Conservation (phyloP, 1,140 invertebrate genomes). For the Leptinotarsa texana region DNA sequence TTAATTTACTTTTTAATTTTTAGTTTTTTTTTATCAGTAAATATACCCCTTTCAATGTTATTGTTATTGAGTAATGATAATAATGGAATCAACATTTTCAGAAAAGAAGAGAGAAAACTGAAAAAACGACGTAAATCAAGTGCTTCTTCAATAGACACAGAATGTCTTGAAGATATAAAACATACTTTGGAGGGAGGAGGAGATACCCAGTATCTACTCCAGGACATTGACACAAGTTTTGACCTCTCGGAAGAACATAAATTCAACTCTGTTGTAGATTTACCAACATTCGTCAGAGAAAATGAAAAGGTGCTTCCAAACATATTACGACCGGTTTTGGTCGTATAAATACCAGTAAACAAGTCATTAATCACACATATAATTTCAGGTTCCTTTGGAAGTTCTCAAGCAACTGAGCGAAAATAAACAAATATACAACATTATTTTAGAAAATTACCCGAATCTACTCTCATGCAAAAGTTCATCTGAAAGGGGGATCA, state of each 20-base stretch:
- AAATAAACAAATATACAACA: slow-evolving; percentile 69
- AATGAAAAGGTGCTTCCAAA: slow-evolving; percentile 64
- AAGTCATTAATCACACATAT: too few relatives aligned
- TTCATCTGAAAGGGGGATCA: slow-evolving; percentile 64
- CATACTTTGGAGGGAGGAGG: slow-evolving; percentile 10
- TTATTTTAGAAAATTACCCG: slow-evolving; percentile 74
- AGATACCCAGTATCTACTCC: slow-evolving; percentile 60
- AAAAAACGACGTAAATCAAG: slow-evolving; percentile 13
- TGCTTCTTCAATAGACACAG: slow-evolving; percentile 17
- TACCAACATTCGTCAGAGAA: slow-evolving; percentile 73
- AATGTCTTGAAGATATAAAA: slow-evolving; percentile 24
- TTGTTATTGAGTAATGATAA: too few relatives aligned
- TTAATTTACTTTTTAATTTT: too few relatives aligned
- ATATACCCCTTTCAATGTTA: too few relatives aligned
- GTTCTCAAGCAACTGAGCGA: slow-evolving; percentile 66
- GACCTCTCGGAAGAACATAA: slow-evolving; percentile 52
- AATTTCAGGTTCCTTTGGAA: slow-evolving; percentile 65
- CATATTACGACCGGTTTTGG: not conserved
- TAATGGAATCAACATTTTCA: not conserved
- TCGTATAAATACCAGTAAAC: too few relatives aligned
- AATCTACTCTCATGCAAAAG: slow-evolving; percentile 66
- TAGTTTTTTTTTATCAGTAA: too few relatives aligned
- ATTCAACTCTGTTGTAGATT: slow-evolving; percentile 67
- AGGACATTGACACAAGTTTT: slow-evolving; percentile 61
- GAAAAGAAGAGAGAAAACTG: not conserved